Conservation (phyloP, 2,797 vertebrate genomes). For the Vireo griseus region DNA sequence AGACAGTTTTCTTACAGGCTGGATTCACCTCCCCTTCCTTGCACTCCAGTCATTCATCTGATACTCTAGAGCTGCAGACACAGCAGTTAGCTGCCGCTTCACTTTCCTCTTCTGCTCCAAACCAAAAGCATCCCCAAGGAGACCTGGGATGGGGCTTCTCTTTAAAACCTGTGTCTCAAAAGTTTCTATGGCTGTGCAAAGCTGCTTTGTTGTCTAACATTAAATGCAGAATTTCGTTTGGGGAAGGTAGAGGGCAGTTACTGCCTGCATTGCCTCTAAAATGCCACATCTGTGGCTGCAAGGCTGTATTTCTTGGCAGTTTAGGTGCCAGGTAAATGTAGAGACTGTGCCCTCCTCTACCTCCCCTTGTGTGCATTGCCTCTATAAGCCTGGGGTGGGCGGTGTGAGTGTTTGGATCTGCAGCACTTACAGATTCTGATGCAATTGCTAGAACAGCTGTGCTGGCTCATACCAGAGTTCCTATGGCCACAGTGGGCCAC, state of each 20-base stretch:
- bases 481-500: rapidly evolving
- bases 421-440: neutral
- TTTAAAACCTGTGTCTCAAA: neutral
- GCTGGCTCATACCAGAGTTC: neutral
- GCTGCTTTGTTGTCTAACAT: neutral
- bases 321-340: neutral
- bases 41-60: neutral
- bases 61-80: neutral
- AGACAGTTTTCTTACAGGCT: neutral
- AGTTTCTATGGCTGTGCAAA: neutral
- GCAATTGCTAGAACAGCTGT: neutral
- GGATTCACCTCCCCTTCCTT: neutral
- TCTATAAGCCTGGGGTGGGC: neutral
- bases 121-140: neutral
- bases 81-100: neutral
- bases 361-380: neutral
- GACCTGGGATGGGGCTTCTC: neutral
- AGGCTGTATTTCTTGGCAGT: neutral
- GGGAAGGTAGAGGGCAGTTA: neutral
- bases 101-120: neutral
- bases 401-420: neutral
- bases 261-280: neutral
- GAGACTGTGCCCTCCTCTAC: neutral
- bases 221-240: rapidly evolving
- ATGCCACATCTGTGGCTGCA: neutral